Base-by-base conservation (phyloP, 2,888 invertebrate genomes). In the Caenorhabditis parvicauda region DNA sequence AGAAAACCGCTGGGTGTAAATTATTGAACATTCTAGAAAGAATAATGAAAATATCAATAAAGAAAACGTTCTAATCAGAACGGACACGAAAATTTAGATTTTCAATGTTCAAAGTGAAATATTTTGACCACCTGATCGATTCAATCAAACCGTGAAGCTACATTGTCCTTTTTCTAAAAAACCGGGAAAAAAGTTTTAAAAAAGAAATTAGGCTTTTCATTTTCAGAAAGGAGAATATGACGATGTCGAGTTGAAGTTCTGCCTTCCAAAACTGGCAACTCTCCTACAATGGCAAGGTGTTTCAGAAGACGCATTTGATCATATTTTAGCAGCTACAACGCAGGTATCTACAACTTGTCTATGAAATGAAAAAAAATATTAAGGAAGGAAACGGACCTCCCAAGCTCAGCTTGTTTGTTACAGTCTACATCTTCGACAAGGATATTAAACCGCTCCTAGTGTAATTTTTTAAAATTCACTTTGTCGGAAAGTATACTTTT, bases 361-460 rank as follows among this genome's bases (percentile, higher is more conserved):
- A 21, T 12, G 2, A 24, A 14, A 17, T 38, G 49, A 21, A 25
- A 12, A 25, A 45, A 25, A 17, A 17, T 2, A 39, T 32, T 38
- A 46, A 64, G 59, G 70, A 70, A 48, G 67, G 64, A 38, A 64
- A 57, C 32, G 61, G 61, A 14, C 59, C 63, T 38, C 70, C 67
- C 43, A 60, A 64, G 47, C 61, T 70, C 17, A 68, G 64, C 9
- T 53, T 70, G 0, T 70, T 70, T 51, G 70, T 70, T 5, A 70
- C 54, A 1, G 71, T 78, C 14, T 78, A 79, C 55, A 57, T 79
- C 22, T 78, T 78, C 56, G 79, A 78, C 58, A 75, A 66, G 35
- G 64, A 74, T 57, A 65, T 70, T 27, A 51, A 49, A 29, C 65
- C 65, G 35, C 56, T 70, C 22, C 48, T 70, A 19, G 59, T 59